Base-by-base conservation (phyloP, 2,797 vertebrate species). In the Delichon dasypus region DNA sequence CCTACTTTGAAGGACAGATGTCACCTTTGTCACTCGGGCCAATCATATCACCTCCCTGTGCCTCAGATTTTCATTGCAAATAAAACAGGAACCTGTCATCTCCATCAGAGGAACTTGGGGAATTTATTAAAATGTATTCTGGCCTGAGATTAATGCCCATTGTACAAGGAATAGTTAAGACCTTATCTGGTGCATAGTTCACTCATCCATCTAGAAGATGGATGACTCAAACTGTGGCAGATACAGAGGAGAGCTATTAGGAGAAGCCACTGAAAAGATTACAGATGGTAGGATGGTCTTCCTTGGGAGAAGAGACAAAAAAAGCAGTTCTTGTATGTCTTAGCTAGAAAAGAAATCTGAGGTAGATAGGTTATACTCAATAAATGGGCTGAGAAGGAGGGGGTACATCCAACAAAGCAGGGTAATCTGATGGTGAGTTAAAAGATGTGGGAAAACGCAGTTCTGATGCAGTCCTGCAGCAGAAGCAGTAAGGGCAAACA, bases 81-180 rank as follows among this genome's bases (percentile, higher is more conserved):
- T 44, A 38, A 50, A 94, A 65, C 65, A 53, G 68, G 65, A 72
- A 73, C 61, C 7, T 38, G 3, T 84, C 51, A 72, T 76, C 50
- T 94, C 60, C 58, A 40, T 75, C 78, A 72, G 61, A 72, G 65
- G 47, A 80, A 50, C 79, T 68, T 34, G 40, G 72, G 68, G 90
- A 93, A 89, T 95, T 93, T 89, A 95, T 94, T 89, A 96, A 93
- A 94, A 61, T 62, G 60, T 73, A 32, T 47, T 77, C 54, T 89
- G 78, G 75, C 68, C 13, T 88, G 62, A 94, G 89, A 94, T 94
- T 91, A 88, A 96, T 94, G 76, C 73, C 65, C 48, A 12, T 34
- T 62, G 58, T 86, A 78, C 54, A 55, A 91, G 83, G 76, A 80
- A 62, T 72, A 83, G 85, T 77, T 89, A 88, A 89, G 62, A 72